These are phyloP conservation scores for Huso huso DNA, from an alignment of 2,797 vertebrate genomes.

Conservation along the genomic window DNA sequence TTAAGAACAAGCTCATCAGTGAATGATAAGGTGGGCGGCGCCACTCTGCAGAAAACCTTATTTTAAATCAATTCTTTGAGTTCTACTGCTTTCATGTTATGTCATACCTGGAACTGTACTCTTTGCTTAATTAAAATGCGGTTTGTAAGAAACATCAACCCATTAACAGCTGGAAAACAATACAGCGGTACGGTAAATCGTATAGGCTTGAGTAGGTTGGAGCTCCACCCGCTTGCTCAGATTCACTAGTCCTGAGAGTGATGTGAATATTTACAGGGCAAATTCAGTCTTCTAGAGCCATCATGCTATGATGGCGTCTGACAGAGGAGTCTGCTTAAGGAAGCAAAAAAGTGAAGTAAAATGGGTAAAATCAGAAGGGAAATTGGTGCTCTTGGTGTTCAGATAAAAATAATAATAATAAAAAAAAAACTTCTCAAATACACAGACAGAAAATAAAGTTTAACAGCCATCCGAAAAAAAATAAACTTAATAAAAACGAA, in stretches of 20 bases:
- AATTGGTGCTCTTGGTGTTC: conserved; percentile 28
- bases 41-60: neutral
- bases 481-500: neutral
- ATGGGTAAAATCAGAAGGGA: conserved; percentile 23
- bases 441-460: conserved; percentile 11
- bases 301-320: conserved; percentile 27
- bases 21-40: neutral
- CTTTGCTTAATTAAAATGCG: conserved; percentile 35
- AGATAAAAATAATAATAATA: conserved; percentile 23
- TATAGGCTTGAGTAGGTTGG: neutral
- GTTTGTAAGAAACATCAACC: conserved; percentile 14
- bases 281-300: conserved; percentile 26
- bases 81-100: neutral
- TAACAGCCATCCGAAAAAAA: conserved; percentile 1
- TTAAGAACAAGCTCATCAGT: neutral
- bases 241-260: conserved; percentile 18
- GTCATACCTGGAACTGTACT: neutral
- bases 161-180: conserved; percentile 34
- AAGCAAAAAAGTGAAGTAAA: conserved; percentile 32
- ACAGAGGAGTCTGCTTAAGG: conserved; percentile 35
- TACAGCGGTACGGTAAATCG: conserved; percentile 31
- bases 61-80: neutral
- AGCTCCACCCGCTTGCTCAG: neutral
- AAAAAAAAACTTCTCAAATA: conserved; percentile 21
- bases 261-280: conserved; percentile 25